These are phyloP conservation scores for Campoletis raptor DNA, from an alignment of 2,888 invertebrate species.

Conservation along the genomic window DNA sequence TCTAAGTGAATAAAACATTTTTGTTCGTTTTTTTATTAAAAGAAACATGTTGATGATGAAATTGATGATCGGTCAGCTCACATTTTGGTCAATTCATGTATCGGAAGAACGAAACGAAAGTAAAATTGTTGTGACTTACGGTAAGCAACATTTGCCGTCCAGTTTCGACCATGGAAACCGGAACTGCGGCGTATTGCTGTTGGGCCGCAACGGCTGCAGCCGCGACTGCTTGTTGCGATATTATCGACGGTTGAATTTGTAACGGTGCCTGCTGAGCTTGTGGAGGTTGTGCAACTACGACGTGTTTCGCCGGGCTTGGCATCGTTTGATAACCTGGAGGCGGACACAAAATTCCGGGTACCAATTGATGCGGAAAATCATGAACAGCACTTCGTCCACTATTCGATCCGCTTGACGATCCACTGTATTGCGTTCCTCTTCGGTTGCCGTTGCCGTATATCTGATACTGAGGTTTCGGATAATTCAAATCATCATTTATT, in stretches of 20 bases:
- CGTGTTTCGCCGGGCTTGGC: slow-evolving; percentile 90
- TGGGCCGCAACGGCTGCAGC: slow-evolving; percentile 89
- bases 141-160: slow-evolving; percentile 92
- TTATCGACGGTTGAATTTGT: slow-evolving; percentile 92
- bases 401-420: slow-evolving; percentile 87
- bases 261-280: slow-evolving; percentile 89
- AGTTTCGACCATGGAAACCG: slow-evolving; percentile 97
- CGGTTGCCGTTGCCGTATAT: slow-evolving; percentile 90
- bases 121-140: slow-evolving; percentile 83
- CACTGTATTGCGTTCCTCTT: slow-evolving; percentile 86
- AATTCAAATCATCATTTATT: background rate
- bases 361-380: slow-evolving; percentile 95
- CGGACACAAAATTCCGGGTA: slow-evolving; percentile 97
- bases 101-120: background rate
- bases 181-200: slow-evolving; percentile 93
- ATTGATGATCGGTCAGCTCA: background rate
- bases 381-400: slow-evolving; percentile 85
- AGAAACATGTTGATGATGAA: too few relatives aligned
- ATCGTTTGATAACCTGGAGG: slow-evolving; percentile 92
- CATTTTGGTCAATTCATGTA: background rate
- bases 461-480: slow-evolving; percentile 88
- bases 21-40: background rate
- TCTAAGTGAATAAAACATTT: background rate
- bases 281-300: slow-evolving; percentile 87
- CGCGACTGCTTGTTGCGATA: slow-evolving; percentile 90